A percentile compares a stretch with the other conserved stretches of the same genome.
Evolutionary conservation across 2,113 vertebrate species (phyloP).

Genomic region (Tenebrosternarchus preto): DNA sequence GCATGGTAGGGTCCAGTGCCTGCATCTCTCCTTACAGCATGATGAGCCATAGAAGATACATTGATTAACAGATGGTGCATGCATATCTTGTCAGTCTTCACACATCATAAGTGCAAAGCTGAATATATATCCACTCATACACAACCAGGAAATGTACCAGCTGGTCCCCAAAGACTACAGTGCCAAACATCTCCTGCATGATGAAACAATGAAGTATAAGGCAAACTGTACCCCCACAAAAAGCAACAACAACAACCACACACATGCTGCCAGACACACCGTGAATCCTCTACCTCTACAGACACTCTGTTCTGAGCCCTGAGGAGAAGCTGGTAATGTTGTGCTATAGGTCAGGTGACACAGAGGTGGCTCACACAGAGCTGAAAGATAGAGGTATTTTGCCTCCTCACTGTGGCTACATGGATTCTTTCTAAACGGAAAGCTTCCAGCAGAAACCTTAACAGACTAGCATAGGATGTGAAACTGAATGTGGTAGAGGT

Average conservation of each 20-base stretch:
- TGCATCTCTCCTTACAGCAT: not conserved
- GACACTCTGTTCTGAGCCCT: constrained; percentile 24
- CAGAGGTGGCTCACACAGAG: constrained; percentile 24
- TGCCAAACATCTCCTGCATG: constrained; percentile 14
- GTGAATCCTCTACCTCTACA: not conserved
- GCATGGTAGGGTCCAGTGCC: not conserved
- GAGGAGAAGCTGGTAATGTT: not conserved
- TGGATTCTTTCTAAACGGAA: constrained; percentile 1
- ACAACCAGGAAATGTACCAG: constrained; percentile 37
- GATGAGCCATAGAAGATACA: constrained; percentile 11
- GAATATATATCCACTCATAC: constrained; percentile 28
- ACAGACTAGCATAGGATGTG: not conserved
- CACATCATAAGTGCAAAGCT: constrained; percentile 21
- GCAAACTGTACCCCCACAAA: not conserved
- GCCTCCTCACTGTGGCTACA: constrained; percentile 7
- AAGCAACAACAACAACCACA: not conserved
- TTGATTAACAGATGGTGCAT: not conserved
- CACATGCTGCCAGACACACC: not conserved
- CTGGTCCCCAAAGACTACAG: constrained; percentile 7
- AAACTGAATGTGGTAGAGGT: not conserved
- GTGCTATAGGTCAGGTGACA: constrained; percentile 16
- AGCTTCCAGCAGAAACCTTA: constrained; percentile 9
- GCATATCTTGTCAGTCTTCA: constrained; percentile 38
- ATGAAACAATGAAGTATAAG: constrained; percentile 5
- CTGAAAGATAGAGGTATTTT: not conserved